Base-by-base conservation (phyloP, 1,140 invertebrate species). In the Pseudomyrmex sp. region DNA sequence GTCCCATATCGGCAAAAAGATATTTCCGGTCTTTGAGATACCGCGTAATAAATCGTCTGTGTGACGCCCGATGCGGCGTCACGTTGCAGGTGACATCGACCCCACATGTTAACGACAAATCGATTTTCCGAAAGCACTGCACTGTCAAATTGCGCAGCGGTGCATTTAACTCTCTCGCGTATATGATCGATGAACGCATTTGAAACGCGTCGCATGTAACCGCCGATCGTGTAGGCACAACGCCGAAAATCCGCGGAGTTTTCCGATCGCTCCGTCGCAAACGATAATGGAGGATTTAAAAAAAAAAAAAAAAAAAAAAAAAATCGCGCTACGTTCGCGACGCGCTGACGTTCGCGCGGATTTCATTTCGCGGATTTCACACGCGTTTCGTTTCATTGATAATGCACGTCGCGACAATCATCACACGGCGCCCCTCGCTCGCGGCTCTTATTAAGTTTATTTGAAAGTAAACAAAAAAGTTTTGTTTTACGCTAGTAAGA, bases 121-220 rank as follows among this genome's bases (percentile, higher is more conserved):
- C 82, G 86, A 84, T 88, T 75, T 70, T 86, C 52, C 61, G 69
- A 75, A 85, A 85, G 84, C 79, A 26, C 73, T 54, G 82, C 69
- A 58, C 52, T 80, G 73, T 87, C 82, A 80, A 88, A 87, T 87
- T 76, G 85, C 82, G 68, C 46, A 58, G 10, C 66, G 66, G 66
- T 50, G 76, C 66, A 80, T 80, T 80, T 80, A 80, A 80, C 66
- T 80, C 76, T 70, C 76, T 35, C 35, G 4, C 23, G 12, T 18
- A 20, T 59, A 72, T 80, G 66, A 80, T 80, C 76, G 76, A 80
- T 72, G 76, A 80, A 59, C 12, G 44, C 54, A 59, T 58, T 58
- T 44, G 65, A 35, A 52, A 77, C 62, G 63, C 48, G 50, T 46
- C 62, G 52, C 56, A 59, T 35, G 35, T 79, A 79, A 79, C 56